Evolutionary conservation across 2,888 invertebrate genomes (phyloP).

Genomic region (Octonoba sinensis): DNA sequence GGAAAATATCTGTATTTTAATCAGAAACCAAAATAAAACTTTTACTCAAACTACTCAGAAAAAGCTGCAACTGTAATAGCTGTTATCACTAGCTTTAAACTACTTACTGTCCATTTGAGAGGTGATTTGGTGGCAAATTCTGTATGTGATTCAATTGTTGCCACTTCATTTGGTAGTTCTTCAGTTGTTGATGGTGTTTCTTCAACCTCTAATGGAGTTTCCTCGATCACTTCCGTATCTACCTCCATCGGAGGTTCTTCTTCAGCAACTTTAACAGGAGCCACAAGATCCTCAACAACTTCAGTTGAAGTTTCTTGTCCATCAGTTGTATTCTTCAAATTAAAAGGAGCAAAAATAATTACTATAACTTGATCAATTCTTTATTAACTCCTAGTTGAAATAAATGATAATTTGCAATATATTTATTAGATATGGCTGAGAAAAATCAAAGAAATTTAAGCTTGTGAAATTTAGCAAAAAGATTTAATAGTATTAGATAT

Average conservation of each 20-base stretch:
- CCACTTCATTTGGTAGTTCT: conserved; percentile 9
- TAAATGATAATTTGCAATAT: not conserved
- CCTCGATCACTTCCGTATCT: conserved; percentile 10
- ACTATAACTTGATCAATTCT: not conserved
- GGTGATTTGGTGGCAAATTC: conserved; percentile 75
- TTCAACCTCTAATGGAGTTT: conserved; percentile 12
- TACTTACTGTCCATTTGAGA: conserved; percentile 76
- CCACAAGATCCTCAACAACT: conserved; percentile 18
- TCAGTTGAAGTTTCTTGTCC: conserved; percentile 24
- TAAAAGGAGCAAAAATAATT: not conserved
- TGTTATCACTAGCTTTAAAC: not conserved
- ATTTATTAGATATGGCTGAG: not conserved
- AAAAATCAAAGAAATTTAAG: no score
- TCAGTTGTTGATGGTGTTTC: conserved; percentile 19
- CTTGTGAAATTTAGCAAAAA: no score
- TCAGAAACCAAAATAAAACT: no score
- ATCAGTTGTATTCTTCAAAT: conserved; percentile 12
- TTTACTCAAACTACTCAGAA: not conserved
- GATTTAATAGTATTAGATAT: no score
- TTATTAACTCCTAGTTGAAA: not conserved
- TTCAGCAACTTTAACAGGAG: not conserved
- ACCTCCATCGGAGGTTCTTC: conserved; percentile 34
- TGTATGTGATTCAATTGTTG: not conserved
- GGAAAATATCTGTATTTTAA: no score
- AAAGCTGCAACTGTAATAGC: not conserved